Percentiles rank a stretch among this genome's conserved stretches.
Evolutionary conservation across 2,797 vertebrate species (phyloP).

Genomic region (Acanthurus leucopareius): DNA sequence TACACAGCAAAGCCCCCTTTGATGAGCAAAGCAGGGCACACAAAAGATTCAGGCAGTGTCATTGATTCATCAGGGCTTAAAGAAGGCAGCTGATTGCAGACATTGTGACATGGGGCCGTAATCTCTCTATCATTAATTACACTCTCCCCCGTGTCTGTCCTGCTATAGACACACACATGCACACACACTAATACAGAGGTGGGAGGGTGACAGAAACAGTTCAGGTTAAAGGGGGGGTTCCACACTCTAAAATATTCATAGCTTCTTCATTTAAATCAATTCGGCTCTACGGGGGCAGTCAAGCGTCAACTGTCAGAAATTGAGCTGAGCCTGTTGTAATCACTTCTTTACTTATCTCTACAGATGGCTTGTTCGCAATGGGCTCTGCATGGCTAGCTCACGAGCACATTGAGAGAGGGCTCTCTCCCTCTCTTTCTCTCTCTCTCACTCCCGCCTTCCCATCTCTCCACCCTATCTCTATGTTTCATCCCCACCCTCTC

Average conservation of each 20-base stretch:
- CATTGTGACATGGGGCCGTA: conserved; percentile 70
- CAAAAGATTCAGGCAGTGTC: conserved; percentile 73
- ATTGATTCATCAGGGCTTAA: conserved; percentile 79
- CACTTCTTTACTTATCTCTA: conserved; percentile 85
- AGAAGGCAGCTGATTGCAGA: conserved; percentile 77
- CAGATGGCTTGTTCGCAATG: conserved; percentile 81
- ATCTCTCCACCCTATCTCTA: conserved; percentile 62
- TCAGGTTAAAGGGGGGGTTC: conserved; percentile 74
- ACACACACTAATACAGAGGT: conserved; percentile 17
- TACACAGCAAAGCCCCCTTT: conserved; percentile 78
- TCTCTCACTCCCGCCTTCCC: conserved; percentile 22
- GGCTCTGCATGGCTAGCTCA: conserved; percentile 81
- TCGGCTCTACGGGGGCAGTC: conserved; percentile 76
- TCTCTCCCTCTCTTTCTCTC: conserved; percentile 19
- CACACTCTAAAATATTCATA: conserved; percentile 86
- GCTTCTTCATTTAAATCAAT: conserved; percentile 88
- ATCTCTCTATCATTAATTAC: conserved; percentile 84
- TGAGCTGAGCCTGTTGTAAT: conserved; percentile 83
- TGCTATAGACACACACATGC: not conserved
- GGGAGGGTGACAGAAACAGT: conserved; percentile 67
- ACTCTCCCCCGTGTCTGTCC: conserved; percentile 54
- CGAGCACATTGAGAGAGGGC: conserved; percentile 50
- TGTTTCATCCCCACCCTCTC: conserved; percentile 77
- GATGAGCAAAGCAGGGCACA: conserved; percentile 77
- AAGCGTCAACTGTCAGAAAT: conserved; percentile 84